These are phyloP conservation scores for Sciaenops ocellatus DNA, from an alignment of 2,797 vertebrate genomes.

Conservation along the genomic window DNA sequence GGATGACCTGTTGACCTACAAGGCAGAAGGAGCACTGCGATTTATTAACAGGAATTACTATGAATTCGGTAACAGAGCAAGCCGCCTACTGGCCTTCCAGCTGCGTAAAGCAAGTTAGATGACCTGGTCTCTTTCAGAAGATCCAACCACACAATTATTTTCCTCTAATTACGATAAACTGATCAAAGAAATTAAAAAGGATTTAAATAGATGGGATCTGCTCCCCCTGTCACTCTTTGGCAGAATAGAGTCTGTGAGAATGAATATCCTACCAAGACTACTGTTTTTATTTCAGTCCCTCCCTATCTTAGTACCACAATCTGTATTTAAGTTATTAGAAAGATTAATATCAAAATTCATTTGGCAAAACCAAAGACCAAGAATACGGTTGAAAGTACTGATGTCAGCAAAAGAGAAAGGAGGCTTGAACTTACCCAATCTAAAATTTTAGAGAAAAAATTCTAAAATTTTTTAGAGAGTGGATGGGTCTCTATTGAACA, in stretches of 20 bases:
- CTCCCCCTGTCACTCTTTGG: conserved; percentile 9
- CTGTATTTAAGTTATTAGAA: conserved; percentile 1
- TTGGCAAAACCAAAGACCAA: conserved; percentile 17
- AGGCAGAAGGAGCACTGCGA: conserved; percentile 4
- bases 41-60: conserved; percentile 22
- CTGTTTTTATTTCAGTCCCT: conserved; percentile 41
- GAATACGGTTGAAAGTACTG: conserved; percentile 10
- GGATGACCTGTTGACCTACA: conserved; percentile 38
- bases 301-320: conserved; percentile 14
- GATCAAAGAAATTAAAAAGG: not conserved
- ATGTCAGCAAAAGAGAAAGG: conserved; percentile 19
- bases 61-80: conserved; percentile 31
- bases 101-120: conserved; percentile 17
- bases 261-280: no score
- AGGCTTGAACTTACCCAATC: not conserved
- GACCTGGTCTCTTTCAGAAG: conserved; percentile 6
- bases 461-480: no score
- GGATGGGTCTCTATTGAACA: not conserved
- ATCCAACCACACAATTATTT: conserved; percentile 17
- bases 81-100: conserved; percentile 22
- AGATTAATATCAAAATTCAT: conserved; percentile 18
- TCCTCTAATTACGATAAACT: conserved; percentile 10
- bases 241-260: conserved; percentile 13
- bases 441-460: no score
- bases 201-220: no score